These are phyloP conservation scores for Dryomyza anilis DNA, from an alignment of 2,888 invertebrate species.

Conservation along the genomic window DNA sequence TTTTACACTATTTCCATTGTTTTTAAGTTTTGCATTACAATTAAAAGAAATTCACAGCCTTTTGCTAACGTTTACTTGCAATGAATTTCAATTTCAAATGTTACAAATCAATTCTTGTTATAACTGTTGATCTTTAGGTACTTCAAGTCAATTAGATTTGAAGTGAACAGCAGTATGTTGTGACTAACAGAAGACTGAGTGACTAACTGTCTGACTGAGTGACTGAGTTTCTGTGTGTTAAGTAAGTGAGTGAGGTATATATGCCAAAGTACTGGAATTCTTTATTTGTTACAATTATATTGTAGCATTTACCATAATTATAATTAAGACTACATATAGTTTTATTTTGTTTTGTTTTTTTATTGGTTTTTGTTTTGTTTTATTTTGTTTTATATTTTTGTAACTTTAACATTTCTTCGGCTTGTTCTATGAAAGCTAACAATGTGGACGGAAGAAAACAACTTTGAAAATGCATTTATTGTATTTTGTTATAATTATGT, in stretches of 20 bases:
- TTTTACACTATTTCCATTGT: too few species aligned
- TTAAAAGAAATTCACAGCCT: constrained; percentile 45
- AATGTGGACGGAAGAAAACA: constrained; percentile 62
- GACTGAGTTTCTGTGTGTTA: too few species aligned
- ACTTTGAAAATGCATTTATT: constrained; percentile 38
- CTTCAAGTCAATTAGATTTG: too few species aligned
- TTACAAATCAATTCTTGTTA: constrained; percentile 9
- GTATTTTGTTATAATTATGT: constrained; percentile 14
- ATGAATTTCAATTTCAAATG: constrained; percentile 31
- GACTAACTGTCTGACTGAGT: constrained; percentile 9
- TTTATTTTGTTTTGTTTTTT: constrained; percentile 10
- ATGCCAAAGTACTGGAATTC: constrained; percentile 23
- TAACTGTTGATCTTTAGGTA: constrained; percentile 13
- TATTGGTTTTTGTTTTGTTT: constrained; percentile 31
- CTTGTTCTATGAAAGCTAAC: constrained; percentile 58
- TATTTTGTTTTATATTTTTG: constrained; percentile 34
- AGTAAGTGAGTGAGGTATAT: constrained; percentile 42
- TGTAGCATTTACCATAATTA: constrained; percentile 6
- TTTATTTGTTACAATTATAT: background rate
- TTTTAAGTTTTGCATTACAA: constrained; percentile 17
- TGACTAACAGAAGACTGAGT: background rate
- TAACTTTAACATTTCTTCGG: constrained; percentile 29
- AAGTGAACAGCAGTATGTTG: constrained; percentile 33
- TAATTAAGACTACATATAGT: background rate
- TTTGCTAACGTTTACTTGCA: constrained; percentile 40